phyloP scores from a whole-genome alignment of 1,140 invertebrate genomes.

The Protaetia brevitarsis region DNA sequence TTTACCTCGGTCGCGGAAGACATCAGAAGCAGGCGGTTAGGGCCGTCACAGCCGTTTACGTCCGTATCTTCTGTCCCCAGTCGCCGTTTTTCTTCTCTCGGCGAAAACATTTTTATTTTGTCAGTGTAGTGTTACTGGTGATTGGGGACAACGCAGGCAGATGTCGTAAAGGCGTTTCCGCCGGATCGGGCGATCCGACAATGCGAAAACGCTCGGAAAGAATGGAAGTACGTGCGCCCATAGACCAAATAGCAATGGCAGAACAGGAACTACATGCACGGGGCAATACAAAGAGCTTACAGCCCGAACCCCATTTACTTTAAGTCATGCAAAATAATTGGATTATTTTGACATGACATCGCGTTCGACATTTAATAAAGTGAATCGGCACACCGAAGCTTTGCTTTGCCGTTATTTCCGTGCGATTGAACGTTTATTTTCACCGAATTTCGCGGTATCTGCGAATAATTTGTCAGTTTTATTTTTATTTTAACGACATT shows the following conservation, averaged over 20 bases:
- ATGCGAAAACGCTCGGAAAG: not conserved
- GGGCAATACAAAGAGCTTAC: not conserved
- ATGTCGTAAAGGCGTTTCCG: not conserved
- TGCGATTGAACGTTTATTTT: not conserved
- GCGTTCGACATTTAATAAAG: slow-evolving; percentile 12
- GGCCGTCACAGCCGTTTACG: not conserved
- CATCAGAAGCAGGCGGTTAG: not conserved
- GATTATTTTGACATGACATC: slow-evolving; percentile 17
- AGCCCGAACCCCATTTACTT: slow-evolving; percentile 5
- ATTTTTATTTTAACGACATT: too few species aligned
- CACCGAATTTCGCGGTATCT: too few species aligned
- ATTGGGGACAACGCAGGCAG: slow-evolving; percentile 1
- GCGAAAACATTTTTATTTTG: not conserved
- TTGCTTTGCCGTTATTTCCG: not conserved
- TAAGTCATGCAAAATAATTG: slow-evolving; percentile 18
- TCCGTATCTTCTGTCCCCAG: not conserved
- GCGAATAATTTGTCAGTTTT: too few species aligned
- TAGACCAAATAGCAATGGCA: not conserved
- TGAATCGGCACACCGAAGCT: not conserved
- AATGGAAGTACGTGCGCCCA: not conserved
- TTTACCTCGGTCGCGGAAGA: too few species aligned
- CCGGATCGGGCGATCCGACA: not conserved
- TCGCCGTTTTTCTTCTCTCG: not conserved
- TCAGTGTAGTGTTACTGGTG: slow-evolving; percentile 14
- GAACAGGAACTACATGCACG: not conserved